These are phyloP conservation scores for Dysidea cf. avara DNA, from an alignment of 37 sponge, comb jelly and placozoan genomes.

Conservation along the genomic window DNA sequence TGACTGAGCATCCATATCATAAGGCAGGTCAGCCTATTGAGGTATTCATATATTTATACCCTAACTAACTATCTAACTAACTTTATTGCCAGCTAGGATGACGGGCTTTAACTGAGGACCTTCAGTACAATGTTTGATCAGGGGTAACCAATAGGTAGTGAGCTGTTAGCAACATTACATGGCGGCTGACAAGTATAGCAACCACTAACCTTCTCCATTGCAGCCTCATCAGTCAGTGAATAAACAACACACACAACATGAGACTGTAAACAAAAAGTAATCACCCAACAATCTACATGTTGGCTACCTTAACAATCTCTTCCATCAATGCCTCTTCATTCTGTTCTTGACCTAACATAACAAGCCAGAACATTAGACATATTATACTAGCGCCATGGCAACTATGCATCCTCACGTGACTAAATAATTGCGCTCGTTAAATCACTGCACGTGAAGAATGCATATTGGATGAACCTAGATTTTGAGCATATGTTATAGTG, in stretches of 20 bases:
- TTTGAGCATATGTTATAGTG: too few relatives aligned
- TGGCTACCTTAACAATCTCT: conserved; percentile 51
- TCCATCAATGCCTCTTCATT: conserved; percentile 43
- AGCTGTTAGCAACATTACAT: conserved; percentile 43
- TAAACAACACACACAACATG: conserved; percentile 97
- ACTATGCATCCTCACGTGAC: too few relatives aligned
- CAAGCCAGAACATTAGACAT: too few relatives aligned
- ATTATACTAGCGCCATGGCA: too few relatives aligned
- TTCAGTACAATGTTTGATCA: conserved; percentile 60
- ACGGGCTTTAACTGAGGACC: conserved; percentile 64
- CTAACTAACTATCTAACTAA: conserved; percentile 11
- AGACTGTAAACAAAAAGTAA: conserved; percentile 36
- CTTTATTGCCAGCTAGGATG: conserved; percentile 92
- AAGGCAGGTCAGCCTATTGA: conserved; percentile 53
- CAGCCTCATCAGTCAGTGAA: conserved; percentile 64
- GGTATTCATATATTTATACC: background rate
- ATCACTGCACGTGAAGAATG: too few relatives aligned
- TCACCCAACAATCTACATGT: background rate
- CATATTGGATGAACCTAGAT: too few relatives aligned
- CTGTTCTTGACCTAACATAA: conserved; percentile 76
- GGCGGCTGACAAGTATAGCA: too few relatives aligned
- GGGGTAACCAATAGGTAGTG: conserved; percentile 85
- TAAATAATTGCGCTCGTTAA: too few relatives aligned
- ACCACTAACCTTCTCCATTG: conserved; percentile 79
- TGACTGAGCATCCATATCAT: conserved; percentile 44